Percentiles rank a stretch among this genome's conserved stretches.
Evolutionary conservation across 2,888 invertebrate species (phyloP).

Genomic region (Coelopa pilipes): DNA sequence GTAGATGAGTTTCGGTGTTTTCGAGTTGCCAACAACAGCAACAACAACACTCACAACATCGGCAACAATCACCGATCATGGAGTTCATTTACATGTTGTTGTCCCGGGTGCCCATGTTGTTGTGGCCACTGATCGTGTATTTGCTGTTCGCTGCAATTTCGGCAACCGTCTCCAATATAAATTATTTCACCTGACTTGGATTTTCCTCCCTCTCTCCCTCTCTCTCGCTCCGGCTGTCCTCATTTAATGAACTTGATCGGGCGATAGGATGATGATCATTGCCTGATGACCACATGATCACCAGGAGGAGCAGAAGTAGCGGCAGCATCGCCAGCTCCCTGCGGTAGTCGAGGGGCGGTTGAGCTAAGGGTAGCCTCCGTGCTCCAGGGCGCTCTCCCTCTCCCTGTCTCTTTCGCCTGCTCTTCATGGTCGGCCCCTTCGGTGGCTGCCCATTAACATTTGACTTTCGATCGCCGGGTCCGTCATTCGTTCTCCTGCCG

Average conservation of each 20-base stretch:
- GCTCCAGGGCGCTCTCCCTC: not conserved
- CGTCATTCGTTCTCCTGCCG: too few species aligned
- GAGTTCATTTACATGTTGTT: constrained; percentile 27
- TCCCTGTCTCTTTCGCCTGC: not conserved
- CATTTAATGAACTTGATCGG: constrained; percentile 18
- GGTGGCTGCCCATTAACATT: constrained; percentile 30
- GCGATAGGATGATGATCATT: constrained; percentile 8
- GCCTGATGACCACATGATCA: constrained; percentile 19
- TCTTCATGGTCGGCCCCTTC: constrained; percentile 8
- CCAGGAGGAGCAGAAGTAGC: not conserved
- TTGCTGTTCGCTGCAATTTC: not conserved
- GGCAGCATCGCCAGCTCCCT: not conserved
- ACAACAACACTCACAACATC: too few species aligned
- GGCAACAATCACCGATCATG: not conserved
- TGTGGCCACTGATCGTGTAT: too few species aligned
- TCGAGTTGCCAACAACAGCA: not conserved
- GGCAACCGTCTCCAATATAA: constrained; percentile 63
- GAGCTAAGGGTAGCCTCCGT: constrained; percentile 26
- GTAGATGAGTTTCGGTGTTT: constrained; percentile 9
- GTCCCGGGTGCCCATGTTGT: too few species aligned
- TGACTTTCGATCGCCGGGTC: not conserved
- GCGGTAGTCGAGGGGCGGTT: not conserved
- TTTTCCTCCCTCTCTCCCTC: not conserved
- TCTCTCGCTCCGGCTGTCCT: not conserved
- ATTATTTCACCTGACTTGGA: constrained; percentile 67